Percentiles rank a stretch among this genome's conserved stretches.
Evolutionary conservation across 2,113 vertebrate genomes (phyloP).

Genomic region (Andinoacara biseriatus): DNA sequence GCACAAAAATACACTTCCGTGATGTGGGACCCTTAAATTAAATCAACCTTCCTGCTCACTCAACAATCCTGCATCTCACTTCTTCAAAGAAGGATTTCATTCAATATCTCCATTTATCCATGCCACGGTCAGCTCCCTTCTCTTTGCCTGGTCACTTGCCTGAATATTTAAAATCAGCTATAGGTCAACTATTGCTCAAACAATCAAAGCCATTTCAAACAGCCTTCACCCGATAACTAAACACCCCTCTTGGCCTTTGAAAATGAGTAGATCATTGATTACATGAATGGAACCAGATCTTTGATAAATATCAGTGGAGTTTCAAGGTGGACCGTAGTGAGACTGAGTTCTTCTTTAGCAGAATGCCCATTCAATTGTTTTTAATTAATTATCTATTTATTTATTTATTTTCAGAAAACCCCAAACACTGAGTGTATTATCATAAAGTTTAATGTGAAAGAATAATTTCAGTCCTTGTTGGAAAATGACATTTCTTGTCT

Average conservation of each 20-base stretch:
- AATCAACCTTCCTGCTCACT: not conserved
- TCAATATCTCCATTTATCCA: not conserved
- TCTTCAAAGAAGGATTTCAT: not conserved
- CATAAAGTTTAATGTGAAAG: not conserved
- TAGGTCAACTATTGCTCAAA: not conserved
- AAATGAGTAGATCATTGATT: constrained; percentile 20
- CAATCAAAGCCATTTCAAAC: constrained; percentile 10
- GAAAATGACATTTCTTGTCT: not conserved
- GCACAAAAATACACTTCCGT: not conserved
- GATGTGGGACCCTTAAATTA: not conserved
- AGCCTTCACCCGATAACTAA: not conserved
- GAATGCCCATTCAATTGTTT: not conserved
- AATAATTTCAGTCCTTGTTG: too few species aligned
- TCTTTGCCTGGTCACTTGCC: not conserved
- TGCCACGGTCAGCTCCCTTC: not conserved
- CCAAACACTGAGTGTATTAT: not conserved
- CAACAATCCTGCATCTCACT: not conserved
- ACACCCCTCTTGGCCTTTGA: not conserved
- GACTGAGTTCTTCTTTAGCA: not conserved
- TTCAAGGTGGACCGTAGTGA: not conserved
- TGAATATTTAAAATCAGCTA: constrained; percentile 19
- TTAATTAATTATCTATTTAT: not conserved
- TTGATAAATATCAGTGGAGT: constrained; percentile 8
- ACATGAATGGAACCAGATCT: constrained; percentile 2
- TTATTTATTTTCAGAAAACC: not conserved